phyloP scores from a whole-genome alignment of 1,140 invertebrate genomes.

The Drosophila hydei region DNA sequence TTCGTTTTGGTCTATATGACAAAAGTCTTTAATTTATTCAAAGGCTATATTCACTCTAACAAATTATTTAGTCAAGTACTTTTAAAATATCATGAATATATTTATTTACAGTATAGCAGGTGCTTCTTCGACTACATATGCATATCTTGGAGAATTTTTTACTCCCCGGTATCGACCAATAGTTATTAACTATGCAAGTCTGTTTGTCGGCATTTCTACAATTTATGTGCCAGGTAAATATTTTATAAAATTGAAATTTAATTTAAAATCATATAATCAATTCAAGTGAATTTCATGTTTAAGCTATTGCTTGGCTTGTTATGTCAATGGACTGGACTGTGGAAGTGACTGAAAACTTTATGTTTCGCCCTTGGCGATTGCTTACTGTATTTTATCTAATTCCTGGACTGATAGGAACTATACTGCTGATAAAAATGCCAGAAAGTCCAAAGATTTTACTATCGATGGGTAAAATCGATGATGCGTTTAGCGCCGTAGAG shows the following conservation, averaged over 20 bases:
- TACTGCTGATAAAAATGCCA: slow-evolving; percentile 86
- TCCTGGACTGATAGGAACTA: slow-evolving; percentile 86
- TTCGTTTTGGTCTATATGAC: too few relatives aligned
- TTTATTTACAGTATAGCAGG: slow-evolving; percentile 68
- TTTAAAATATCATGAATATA: too few relatives aligned
- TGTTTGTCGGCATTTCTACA: slow-evolving; percentile 83
- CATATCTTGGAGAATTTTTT: slow-evolving; percentile 82
- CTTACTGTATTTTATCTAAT: slow-evolving; percentile 86
- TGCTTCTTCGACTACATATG: slow-evolving; percentile 78
- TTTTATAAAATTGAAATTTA: not conserved
- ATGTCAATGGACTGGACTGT: slow-evolving; percentile 76
- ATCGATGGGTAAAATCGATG: slow-evolving; percentile 83
- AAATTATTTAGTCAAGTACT: too few relatives aligned
- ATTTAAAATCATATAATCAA: not conserved
- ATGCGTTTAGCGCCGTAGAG: slow-evolving; percentile 85
- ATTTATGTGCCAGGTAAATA: slow-evolving; percentile 83
- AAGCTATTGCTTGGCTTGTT: slow-evolving; percentile 65
- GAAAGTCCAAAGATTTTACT: slow-evolving; percentile 88
- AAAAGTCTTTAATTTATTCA: too few relatives aligned
- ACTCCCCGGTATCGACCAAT: slow-evolving; percentile 61
- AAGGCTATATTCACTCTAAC: too few relatives aligned
- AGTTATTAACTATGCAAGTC: slow-evolving; percentile 79
- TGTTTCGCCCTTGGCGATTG: slow-evolving; percentile 86
- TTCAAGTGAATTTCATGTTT: not conserved
- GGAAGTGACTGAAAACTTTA: slow-evolving; percentile 73